Base-by-base conservation (phyloP, 2,888 invertebrate species). In the Drosophila tanythrix region DNA sequence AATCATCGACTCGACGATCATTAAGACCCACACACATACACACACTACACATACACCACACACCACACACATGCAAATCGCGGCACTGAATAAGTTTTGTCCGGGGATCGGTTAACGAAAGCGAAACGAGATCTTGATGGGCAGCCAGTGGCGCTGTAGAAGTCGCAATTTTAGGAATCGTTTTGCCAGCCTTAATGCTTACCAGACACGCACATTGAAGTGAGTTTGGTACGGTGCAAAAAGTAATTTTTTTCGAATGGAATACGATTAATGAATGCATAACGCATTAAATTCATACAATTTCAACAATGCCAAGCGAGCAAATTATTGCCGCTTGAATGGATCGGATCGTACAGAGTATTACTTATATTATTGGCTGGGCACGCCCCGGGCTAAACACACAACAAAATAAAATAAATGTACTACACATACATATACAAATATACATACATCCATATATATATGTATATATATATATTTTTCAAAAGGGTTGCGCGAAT, bases 271-370 rank as follows among this genome's bases (percentile, higher is more conserved):
- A 78, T 78, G 76, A 78, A 79, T 76, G 81, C 72, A 80, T 72
- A 71, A 74, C 70, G 87, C 83, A 81, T 82, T 87, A 77, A 87
- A 85, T 89, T 86, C 74, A 70, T 76, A 82, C 70, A 87, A 77
- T 83, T 83, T 89, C 67, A 85, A 85, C 84, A 85, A 89, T 88
- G 89, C 83, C 70, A 75, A 77, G 72, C 87, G 76, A 77, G 63
- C 83, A 71, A 79, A 89, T 87, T 85, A 87, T 79, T 87, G 76
- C 86, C 83, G 87, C 87, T 77, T 76, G 66, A 87, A 83, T 87
- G 86, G 86, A 33, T 83, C 53, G 63, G 58, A 58, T 63, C 53
- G 57, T 52, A 40, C 27, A 18, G 36, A 36, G 57, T 36, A 68
- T 68, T 68, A 73, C 74, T 73, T 73, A 31, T 59, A 58, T 69